Base-by-base conservation (phyloP, 2,888 invertebrate genomes). In the Enoplolaimus lenunculus region DNA sequence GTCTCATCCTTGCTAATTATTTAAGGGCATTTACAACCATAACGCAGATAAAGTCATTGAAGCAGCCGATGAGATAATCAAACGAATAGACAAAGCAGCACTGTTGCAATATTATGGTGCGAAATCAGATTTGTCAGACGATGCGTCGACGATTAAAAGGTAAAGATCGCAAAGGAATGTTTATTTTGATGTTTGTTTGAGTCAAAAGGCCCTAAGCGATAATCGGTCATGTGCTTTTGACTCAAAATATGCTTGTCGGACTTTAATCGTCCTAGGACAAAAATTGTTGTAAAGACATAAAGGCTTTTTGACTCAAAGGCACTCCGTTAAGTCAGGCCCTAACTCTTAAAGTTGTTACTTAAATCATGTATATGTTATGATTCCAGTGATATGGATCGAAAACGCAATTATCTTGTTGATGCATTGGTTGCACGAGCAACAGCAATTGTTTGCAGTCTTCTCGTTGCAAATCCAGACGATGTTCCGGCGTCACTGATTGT, bases 81-180 rank as follows among this genome's bases (percentile, higher is more conserved):
- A 84, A 7, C 85, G 87, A 73, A 87, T 92, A 30, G 89, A 93
- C 79, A 87, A 88, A 75, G 88, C 89, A 29, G 87, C 88, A 74
- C 81, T 95, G 73, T 84, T 94, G 34, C 88, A 89, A 0, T 89
- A 88, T 80, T 87, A 89, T 74, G 93, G 93, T 1, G 86, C 90
- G 77, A 93, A 93, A 31, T 3, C 26, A 13, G 21, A 68, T 30
- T 13, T 60, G 13, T 21, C 7, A 69, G 82, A 86, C 0, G 92
- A 93, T 80, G 90, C 93, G 1, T 83, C 84, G 57, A 90, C 90
- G 82, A 88, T 90, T 73, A 93, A 91, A 84, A 86, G 85, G 89
- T 89, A 79, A 85, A 84, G 82, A 68, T 29, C n/a, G n/a, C n/a
- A n/a, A n/a, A n/a, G n/a, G n/a, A n/a, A n/a, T n/a, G n/a, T n/a